Conservation (phyloP, 2,888 invertebrate genomes). For the Drosophila helvetica region DNA sequence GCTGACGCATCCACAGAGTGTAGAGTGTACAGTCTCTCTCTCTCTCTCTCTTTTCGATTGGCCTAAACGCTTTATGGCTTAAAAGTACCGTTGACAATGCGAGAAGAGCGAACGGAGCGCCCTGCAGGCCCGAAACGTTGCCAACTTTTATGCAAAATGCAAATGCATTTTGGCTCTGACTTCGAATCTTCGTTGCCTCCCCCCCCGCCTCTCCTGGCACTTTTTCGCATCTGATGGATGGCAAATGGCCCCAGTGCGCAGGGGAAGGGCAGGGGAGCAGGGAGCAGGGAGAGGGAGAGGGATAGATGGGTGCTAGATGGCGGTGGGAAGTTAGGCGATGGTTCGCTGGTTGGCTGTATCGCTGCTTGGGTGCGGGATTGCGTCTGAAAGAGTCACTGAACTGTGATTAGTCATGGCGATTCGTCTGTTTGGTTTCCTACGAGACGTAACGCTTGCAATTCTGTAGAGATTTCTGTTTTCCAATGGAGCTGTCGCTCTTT, state of each 20-base stretch:
- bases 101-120: constrained; percentile 51
- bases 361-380: constrained; percentile 7
- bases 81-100: constrained; percentile 71
- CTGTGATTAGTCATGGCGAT: constrained; percentile 51
- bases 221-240: constrained; percentile 58
- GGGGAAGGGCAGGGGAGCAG: not conserved
- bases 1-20: constrained; percentile 26
- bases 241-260: constrained; percentile 47
- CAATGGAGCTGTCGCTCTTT: not conserved
- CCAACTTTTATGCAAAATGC: constrained; percentile 70
- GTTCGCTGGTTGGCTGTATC: not conserved
- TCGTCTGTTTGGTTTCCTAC: constrained; percentile 6
- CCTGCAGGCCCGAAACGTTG: constrained; percentile 61
- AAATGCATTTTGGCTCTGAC: constrained; percentile 59
- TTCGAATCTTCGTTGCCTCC: constrained; percentile 9
- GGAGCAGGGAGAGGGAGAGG: not conserved
- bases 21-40: not conserved
- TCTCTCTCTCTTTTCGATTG: constrained; percentile 47
- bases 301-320: constrained; percentile 20
- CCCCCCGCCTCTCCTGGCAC: not conserved
- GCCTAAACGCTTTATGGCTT: constrained; percentile 71
- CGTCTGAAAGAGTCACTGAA: constrained; percentile 55
- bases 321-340: constrained; percentile 24
- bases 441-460: constrained; percentile 6
- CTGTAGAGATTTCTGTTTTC: not conserved